These are phyloP conservation scores for Caenorhabditis sp. DNA, from an alignment of 2,888 invertebrate genomes.

Conservation along the genomic window DNA sequence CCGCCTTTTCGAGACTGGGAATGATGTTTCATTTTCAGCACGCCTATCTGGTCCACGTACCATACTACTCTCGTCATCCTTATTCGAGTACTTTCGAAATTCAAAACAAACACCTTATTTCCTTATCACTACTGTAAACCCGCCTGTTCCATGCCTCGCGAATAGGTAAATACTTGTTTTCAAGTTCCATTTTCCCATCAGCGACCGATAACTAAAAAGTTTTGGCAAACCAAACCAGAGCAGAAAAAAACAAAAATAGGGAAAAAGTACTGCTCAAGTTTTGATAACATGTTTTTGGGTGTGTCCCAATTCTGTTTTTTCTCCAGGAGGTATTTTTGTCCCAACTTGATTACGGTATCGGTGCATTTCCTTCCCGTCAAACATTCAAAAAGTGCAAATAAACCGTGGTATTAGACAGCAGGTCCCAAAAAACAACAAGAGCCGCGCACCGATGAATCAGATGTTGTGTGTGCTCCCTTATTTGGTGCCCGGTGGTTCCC, in stretches of 20 bases:
- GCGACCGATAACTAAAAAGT: background rate
- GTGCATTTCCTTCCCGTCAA: background rate
- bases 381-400: background rate
- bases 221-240: background rate
- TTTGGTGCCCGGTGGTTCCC: background rate
- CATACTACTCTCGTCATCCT: background rate
- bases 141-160: background rate
- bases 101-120: constrained; percentile 1
- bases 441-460: background rate
- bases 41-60: background rate
- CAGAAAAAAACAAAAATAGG: background rate
- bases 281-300: background rate
- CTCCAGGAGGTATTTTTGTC: too few species aligned
- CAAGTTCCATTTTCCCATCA: constrained; percentile 1
- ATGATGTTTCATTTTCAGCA: background rate
- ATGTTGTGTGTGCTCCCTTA: background rate
- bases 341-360: background rate
- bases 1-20: background rate
- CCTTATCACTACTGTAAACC: constrained; percentile 18
- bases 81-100: constrained; percentile 13
- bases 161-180: constrained; percentile 14
- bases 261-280: background rate
- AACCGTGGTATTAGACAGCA: background rate
- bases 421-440: background rate
- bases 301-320: background rate